phyloP scores from a whole-genome alignment of 2,888 invertebrate species.

The Lacanobia wlatinum region DNA sequence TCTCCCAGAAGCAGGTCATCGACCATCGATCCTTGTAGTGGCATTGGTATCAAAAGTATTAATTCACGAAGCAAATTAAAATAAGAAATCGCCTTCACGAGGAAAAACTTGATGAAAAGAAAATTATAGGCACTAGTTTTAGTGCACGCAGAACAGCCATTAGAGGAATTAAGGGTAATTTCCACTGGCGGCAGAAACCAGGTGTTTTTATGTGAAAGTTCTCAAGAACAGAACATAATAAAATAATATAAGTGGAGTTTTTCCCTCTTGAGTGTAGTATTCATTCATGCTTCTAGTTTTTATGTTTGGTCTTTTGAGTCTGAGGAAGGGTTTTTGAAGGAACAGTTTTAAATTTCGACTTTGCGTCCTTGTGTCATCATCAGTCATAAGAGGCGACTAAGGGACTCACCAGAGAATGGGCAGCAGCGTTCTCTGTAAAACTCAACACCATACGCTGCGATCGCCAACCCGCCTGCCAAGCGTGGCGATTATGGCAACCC shows the following conservation, averaged over 20 bases:
- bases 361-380: too few species aligned
- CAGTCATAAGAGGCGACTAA: too few species aligned
- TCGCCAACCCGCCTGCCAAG: too few species aligned
- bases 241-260: conserved; percentile 34
- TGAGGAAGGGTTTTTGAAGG: background rate
- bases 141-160: conserved; percentile 35
- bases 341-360: background rate
- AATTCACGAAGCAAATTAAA: conserved; percentile 14
- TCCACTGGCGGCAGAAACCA: conserved; percentile 27
- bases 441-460: too few species aligned
- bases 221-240: conserved; percentile 35
- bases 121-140: conserved; percentile 37
- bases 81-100: conserved; percentile 7
- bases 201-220: conserved; percentile 50
- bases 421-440: too few species aligned
- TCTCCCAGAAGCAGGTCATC: too few species aligned
- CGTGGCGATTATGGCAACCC: too few species aligned
- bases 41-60: background rate
- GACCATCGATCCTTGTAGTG: too few species aligned
- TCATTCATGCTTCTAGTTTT: conserved; percentile 6
- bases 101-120: conserved; percentile 35
- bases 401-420: too few species aligned
- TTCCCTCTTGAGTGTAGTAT: conserved; percentile 24
- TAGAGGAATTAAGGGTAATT: conserved; percentile 58
- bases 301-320: background rate